phyloP scores from a whole-genome alignment of 1,140 invertebrate genomes.

The Proctacanthus coquilletti region DNA sequence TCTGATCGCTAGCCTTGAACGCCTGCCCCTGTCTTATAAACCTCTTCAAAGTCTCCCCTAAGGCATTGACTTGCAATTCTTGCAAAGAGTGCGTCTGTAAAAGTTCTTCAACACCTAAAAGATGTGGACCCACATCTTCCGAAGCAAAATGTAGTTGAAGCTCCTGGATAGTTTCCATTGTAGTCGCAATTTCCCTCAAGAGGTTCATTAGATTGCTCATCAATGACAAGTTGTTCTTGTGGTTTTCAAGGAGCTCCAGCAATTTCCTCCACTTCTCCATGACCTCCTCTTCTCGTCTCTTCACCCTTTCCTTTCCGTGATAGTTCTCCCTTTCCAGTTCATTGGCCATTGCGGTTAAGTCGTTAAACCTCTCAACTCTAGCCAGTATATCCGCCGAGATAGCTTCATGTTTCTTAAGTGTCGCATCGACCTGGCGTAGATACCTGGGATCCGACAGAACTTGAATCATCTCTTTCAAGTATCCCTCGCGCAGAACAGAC shows the following conservation, averaged over 20 bases:
- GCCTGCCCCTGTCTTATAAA: conserved; percentile 52
- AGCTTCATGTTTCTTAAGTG: conserved; percentile 96
- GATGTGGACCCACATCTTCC: conserved; percentile 78
- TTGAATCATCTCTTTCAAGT: conserved; percentile 96
- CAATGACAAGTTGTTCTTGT: conserved; percentile 62
- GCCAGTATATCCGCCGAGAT: conserved; percentile 94
- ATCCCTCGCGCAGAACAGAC: conserved; percentile 44
- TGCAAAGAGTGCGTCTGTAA: conserved; percentile 84
- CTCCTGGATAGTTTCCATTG: conserved; percentile 64
- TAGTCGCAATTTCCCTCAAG: conserved; percentile 83
- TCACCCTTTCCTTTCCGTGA: conserved; percentile 72
- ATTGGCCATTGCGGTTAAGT: conserved; percentile 79
- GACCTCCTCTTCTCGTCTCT: conserved; percentile 70
- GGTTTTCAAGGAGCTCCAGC: conserved; percentile 68
- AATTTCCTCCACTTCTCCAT: conserved; percentile 76
- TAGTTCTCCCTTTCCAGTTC: conserved; percentile 86
- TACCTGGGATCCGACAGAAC: conserved; percentile 86
- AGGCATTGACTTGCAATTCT: conserved; percentile 74
- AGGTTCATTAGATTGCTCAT: conserved; percentile 68
- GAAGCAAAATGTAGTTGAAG: conserved; percentile 68
- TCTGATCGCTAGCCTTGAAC: conserved; percentile 34
- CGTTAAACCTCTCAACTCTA: conserved; percentile 84
- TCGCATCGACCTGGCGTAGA: conserved; percentile 86
- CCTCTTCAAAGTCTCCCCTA: conserved; percentile 65
- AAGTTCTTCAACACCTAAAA: conserved; percentile 84